Conservation (phyloP, 2,888 invertebrate species). For the Drosophila tanythrix region DNA sequence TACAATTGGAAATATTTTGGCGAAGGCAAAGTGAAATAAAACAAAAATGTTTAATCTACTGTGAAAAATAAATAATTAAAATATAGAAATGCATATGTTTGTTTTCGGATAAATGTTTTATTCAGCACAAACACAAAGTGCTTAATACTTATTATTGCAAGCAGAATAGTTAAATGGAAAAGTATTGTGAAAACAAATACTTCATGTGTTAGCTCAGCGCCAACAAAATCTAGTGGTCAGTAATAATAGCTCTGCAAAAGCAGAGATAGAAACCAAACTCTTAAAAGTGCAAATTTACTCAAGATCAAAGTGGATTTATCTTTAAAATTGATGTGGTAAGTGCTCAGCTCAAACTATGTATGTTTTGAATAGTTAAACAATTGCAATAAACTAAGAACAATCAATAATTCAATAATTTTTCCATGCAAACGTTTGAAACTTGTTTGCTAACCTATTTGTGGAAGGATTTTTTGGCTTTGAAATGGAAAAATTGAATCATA, state of each 20-base stretch:
- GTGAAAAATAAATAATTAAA: background rate
- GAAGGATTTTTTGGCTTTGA: background rate
- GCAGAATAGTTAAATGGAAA: slow-evolving; percentile 17
- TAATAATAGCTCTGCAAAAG: slow-evolving; percentile 3
- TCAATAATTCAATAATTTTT: background rate
- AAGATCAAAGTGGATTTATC: slow-evolving; percentile 13
- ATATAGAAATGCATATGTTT: background rate
- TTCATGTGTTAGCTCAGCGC: slow-evolving; percentile 14
- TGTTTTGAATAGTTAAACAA: background rate
- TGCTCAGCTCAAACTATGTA: background rate
- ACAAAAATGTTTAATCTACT: background rate
- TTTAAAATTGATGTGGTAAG: slow-evolving; percentile 40
- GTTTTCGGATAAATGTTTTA: background rate
- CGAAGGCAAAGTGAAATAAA: background rate
- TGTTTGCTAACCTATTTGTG: background rate
- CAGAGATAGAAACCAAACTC: slow-evolving; percentile 8
- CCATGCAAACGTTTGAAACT: background rate
- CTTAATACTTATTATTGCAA: slow-evolving; percentile 3
- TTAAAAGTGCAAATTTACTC: slow-evolving; percentile 30
- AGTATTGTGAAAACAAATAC: slow-evolving; percentile 37
- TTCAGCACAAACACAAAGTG: background rate
- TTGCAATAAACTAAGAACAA: background rate
- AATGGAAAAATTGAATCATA: slow-evolving; percentile 24
- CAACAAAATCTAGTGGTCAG: slow-evolving; percentile 36
- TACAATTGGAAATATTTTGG: background rate